Conservation (phyloP, 2,888 invertebrate species). For the Nezara viridula region DNA sequence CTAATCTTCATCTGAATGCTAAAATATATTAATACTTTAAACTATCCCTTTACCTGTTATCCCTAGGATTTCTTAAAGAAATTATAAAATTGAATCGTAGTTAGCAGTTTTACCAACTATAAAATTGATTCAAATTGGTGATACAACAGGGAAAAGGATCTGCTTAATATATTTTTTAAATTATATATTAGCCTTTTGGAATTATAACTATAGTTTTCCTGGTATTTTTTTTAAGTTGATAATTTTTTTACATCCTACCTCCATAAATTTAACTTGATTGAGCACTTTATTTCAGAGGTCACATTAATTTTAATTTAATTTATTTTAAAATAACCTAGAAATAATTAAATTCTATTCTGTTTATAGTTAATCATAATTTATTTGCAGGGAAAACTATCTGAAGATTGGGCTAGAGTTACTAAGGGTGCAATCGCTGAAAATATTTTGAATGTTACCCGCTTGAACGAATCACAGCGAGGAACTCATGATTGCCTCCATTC, state of each 20-base stretch:
- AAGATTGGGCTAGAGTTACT: constrained; percentile 88
- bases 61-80: background rate
- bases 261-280: background rate
- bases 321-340: background rate
- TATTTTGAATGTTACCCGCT: constrained; percentile 84
- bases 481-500: constrained; percentile 85
- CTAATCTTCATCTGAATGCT: background rate
- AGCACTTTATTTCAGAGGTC: background rate
- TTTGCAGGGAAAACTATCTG: constrained; percentile 85
- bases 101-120: background rate
- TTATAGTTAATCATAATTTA: background rate
- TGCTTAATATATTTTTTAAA: background rate
- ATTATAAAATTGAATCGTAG: background rate
- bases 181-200: background rate
- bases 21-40: background rate
- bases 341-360: background rate
- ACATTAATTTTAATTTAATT: background rate
- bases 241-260: background rate
- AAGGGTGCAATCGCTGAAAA: constrained; percentile 91
- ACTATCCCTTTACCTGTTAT: too few species aligned
- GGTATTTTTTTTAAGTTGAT: background rate
- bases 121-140: background rate
- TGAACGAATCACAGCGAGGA: constrained; percentile 81
- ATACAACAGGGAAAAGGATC: background rate
- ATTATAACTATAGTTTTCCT: background rate